These are phyloP conservation scores for Lucilia sericata DNA, from an alignment of 1,140 invertebrate genomes.

Conservation along the genomic window DNA sequence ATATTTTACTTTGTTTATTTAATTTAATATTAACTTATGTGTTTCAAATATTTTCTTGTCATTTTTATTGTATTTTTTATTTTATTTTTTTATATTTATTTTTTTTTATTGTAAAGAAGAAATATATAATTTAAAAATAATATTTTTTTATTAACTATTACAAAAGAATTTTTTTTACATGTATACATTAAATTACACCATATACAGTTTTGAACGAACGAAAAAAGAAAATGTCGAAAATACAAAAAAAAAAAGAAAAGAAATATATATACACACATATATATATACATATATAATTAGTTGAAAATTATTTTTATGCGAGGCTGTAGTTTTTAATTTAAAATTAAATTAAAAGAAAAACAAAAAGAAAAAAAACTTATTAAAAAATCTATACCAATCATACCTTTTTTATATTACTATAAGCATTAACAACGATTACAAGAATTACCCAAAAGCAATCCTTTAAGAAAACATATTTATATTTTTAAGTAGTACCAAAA, in stretches of 20 bases:
- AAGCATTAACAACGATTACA: slow-evolving; percentile 44
- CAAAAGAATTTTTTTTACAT: slow-evolving; percentile 5
- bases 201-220: slow-evolving; percentile 11
- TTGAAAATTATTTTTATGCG: slow-evolving; percentile 22
- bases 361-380: background rate
- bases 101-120: slow-evolving; percentile 32
- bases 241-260: background rate
- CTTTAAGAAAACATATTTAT: slow-evolving; percentile 30
- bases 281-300: slow-evolving; percentile 21
- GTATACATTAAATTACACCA: background rate
- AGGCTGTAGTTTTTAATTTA: slow-evolving; percentile 37
- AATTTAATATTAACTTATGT: slow-evolving; percentile 36
- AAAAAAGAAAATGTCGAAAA: slow-evolving; percentile 6
- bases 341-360: slow-evolving; percentile 15
- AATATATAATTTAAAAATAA: slow-evolving; percentile 41
- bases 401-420: slow-evolving; percentile 34
- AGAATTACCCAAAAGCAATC: slow-evolving; percentile 44
- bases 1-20: slow-evolving; percentile 32
- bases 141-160: slow-evolving; percentile 23
- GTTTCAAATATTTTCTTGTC: slow-evolving; percentile 48
- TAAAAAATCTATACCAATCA: slow-evolving; percentile 30
- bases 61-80: slow-evolving; percentile 36
- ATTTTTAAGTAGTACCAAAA: slow-evolving; percentile 38
- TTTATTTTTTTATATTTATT: slow-evolving; percentile 25
- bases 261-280: background rate